These are phyloP conservation scores for Lasioglossum vierecki DNA, from an alignment of 2,888 invertebrate genomes.

Conservation along the genomic window DNA sequence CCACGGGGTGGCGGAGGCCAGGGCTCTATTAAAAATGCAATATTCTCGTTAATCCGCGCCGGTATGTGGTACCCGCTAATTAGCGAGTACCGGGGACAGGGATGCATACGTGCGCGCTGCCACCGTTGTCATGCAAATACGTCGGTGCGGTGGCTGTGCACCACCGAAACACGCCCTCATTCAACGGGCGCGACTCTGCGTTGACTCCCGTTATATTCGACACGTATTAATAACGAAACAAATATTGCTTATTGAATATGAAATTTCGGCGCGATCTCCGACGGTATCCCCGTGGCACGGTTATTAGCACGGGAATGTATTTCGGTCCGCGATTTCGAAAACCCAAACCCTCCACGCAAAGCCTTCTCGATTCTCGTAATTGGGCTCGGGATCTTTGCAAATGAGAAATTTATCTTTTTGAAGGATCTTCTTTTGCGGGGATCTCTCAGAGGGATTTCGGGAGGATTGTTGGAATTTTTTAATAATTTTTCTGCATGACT, in stretches of 20 bases:
- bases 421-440: neutral
- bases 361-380: neutral
- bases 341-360: neutral
- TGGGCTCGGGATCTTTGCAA: neutral
- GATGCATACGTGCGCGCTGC: constrained; percentile 68
- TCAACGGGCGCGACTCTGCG: constrained; percentile 37
- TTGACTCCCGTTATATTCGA: constrained; percentile 34
- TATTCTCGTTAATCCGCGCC: constrained; percentile 80
- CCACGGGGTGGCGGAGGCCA: constrained; percentile 53
- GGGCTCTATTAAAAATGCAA: constrained; percentile 82
- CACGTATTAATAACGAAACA: constrained; percentile 52
- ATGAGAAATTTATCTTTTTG: neutral
- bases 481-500: neutral
- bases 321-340: neutral
- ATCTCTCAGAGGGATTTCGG: neutral
- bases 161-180: constrained; percentile 56
- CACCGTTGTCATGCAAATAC: constrained; percentile 81
- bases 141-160: constrained; percentile 57
- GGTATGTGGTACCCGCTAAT: constrained; percentile 81
- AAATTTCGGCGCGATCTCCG: constrained; percentile 34
- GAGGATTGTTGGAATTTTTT: neutral
- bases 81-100: constrained; percentile 73
- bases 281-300: neutral
- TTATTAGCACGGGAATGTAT: neutral
- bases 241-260: constrained; percentile 59